A percentile compares a stretch with the other conserved stretches of the same genome.
phyloP scores from a whole-genome alignment of 2,888 invertebrate genomes.

The Catocala nupta region DNA sequence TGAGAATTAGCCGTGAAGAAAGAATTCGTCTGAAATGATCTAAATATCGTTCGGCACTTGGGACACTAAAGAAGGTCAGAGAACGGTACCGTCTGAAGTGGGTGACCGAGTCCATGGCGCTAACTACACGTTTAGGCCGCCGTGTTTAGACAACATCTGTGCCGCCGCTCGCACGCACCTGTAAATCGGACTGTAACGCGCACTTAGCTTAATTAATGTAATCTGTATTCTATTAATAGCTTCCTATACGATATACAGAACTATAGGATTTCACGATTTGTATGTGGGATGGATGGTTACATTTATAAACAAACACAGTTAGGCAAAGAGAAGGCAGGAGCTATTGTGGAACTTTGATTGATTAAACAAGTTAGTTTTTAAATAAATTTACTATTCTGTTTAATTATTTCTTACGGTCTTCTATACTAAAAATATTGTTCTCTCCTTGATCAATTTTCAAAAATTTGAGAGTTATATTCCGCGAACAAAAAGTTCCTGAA shows the following conservation, averaged over 20 bases:
- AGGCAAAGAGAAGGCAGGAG: no score
- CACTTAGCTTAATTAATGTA: slow-evolving; percentile 30
- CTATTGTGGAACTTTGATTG: no score
- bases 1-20: slow-evolving; percentile 24
- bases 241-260: slow-evolving; percentile 14
- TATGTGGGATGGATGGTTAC: background rate
- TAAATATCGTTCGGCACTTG: slow-evolving; percentile 38
- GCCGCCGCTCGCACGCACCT: slow-evolving; percentile 51
- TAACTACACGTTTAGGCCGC: slow-evolving; percentile 64
- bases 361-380: no score
- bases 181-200: slow-evolving; percentile 53
- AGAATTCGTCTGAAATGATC: slow-evolving; percentile 34
- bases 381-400: no score
- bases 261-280: slow-evolving; percentile 8
- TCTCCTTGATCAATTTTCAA: no score
- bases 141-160: slow-evolving; percentile 60
- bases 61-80: slow-evolving; percentile 47
- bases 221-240: slow-evolving; percentile 4
- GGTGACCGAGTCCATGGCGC: slow-evolving; percentile 70
- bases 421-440: no score
- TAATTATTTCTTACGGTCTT: no score
- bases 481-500: no score
- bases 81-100: slow-evolving; percentile 71
- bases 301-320: background rate
- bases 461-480: no score